Evolutionary conservation across 1,140 invertebrate species (phyloP), one percentile per base, ranked within the genome.

Genomic region (Sarcophaga bullata): DNA sequence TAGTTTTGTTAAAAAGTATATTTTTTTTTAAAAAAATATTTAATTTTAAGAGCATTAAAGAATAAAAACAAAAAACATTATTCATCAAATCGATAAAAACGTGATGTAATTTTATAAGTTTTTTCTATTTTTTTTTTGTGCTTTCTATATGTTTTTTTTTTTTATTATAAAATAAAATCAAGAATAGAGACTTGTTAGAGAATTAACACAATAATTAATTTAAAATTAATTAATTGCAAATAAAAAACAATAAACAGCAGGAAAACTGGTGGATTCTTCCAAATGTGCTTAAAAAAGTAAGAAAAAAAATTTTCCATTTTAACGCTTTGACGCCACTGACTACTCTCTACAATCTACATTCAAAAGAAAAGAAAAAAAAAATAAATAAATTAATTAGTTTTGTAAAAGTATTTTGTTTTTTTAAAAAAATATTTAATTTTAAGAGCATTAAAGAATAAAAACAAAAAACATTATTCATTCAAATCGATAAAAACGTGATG

Each of bases 211-310:
- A 68, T 68, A 37, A 37, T 37, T 37, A 37, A 37, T 37, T 37
- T 37, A 37, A 37, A 37, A 37, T 37, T 37, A 37, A 37, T 37
- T 37, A 37, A 37, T 37, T 37, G 25, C 25, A n/a, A 37, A 37
- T 37, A 37, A 37, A 37, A 72, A 72, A n/a, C n/a, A n/a, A n/a
- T n/a, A n/a, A n/a, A 80, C 52, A 25, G 15, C 11, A 50, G 25
- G 4, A 37, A 37, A 73, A 52, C 73, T 68, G 80, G 83, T 84
- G 83, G 83, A 84, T 84, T 84, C 83, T 84, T 82, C 73, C 83
- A 50, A 76, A 76, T 84, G 83, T 84, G 83, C 83, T 84, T 84
- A 82, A 82, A 72, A 72, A 78, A 50, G 73, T 76, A 76, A 2
- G 4, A 1, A 37, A 37, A 37, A 2, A 2, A 78, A 52, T 78